A percentile compares a stretch with the other conserved stretches of the same genome.
These are phyloP conservation scores for Mellivora capensis DNA, from an alignment of 2,113 vertebrate species.

Conservation along the genomic window DNA sequence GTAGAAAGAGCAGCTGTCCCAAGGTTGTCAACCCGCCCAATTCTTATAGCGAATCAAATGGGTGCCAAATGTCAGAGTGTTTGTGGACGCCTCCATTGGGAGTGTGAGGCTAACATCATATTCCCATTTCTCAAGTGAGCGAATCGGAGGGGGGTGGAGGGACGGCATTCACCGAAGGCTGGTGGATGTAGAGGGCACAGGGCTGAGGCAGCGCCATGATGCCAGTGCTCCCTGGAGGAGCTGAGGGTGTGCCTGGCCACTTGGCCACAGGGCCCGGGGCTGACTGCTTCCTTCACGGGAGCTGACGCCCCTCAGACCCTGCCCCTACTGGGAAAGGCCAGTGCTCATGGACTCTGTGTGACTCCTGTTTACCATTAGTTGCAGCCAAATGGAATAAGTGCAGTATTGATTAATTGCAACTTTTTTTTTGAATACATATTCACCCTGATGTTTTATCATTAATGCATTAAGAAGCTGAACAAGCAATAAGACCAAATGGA, in stretches of 20 bases:
- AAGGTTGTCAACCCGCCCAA: neutral
- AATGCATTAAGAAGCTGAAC: constrained; percentile 84
- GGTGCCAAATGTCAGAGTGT: neutral
- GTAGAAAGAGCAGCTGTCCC: too few relatives aligned
- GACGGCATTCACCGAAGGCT: neutral
- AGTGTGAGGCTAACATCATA: neutral
- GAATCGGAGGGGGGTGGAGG: too few relatives aligned
- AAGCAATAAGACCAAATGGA: constrained; percentile 83
- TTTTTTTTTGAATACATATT: constrained; percentile 63
- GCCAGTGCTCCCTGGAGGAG: neutral
- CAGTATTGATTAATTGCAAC: constrained; percentile 76
- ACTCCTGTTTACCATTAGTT: neutral
- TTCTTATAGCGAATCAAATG: neutral
- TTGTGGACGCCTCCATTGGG: neutral
- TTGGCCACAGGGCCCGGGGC: neutral
- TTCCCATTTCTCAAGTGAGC: neutral
- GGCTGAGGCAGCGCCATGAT: neutral
- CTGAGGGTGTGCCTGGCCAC: neutral
- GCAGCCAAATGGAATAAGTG: constrained; percentile 36
- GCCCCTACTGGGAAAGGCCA: constrained; percentile 42
- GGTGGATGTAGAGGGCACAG: accelerated
- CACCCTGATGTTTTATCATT: constrained; percentile 76
- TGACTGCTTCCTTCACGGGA: neutral
- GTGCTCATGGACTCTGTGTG: neutral
- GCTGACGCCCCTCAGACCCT: neutral